Evolutionary conservation across 2,797 vertebrate genomes (phyloP), one percentile per base, ranked within the genome.

Genomic region (Myoxocephalus aenaeus): DNA sequence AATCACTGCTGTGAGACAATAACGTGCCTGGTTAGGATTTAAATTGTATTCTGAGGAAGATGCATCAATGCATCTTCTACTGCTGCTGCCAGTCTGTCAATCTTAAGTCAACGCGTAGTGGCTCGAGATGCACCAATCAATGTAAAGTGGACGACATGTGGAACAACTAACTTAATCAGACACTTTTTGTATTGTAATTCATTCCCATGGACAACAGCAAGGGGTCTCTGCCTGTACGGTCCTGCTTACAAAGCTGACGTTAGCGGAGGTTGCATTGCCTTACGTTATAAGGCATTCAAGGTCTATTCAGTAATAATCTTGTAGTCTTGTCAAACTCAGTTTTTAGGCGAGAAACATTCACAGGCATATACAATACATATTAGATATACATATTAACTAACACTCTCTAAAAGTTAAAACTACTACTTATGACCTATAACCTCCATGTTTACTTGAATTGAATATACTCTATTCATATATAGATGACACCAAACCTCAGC

Each of bases 1-100:
- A 48, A 22, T 40, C 73, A n/a, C 12, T 50, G 20, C 46, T 76
- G 68, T 46, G 3, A 36, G 42, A 79, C 53, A 38, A 6, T 54
- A 2, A 40, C 6, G 1, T 56, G 20, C 10, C 17, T 22, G 17
- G 18, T n/a, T 3, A 8, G 68, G n/a, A 29, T 5, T 5, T 10
- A 36, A 27, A 3, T 13, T 38, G 1, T 46, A 12, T 48, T 42
- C 54, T 2, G 12, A 48, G 22, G 29, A 15, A 11, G 36, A 3
- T 63, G 53, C 5, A 62, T 20, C 11, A 1, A 18, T 34, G 34
- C 34, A 8, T 36, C 5, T 27, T 27, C 15, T 7, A 9, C 15
- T 36, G 18, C 22, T 15, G 5, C n/a, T 14, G 14, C 20, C 46
- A 50, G 13, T n/a, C n/a, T 14, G 10, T 22, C 46, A 50, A n/a